Evolutionary conservation across 1,140 invertebrate species (phyloP).

Genomic region (Drosophila busckii): DNA sequence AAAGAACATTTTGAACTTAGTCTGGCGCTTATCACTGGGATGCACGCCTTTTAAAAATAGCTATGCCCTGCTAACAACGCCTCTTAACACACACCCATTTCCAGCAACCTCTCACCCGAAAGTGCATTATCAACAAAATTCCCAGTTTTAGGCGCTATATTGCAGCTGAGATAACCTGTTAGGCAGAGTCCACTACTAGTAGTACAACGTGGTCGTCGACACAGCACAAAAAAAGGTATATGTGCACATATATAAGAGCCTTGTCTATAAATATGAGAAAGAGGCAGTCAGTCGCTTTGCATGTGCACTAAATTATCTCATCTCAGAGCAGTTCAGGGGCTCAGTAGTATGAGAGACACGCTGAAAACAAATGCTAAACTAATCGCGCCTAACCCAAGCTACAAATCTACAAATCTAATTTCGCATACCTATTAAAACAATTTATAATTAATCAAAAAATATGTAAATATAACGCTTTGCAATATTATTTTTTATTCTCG

Average conservation of each 20-base stretch:
- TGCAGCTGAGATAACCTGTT: conserved; percentile 8
- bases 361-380: conserved; percentile 70
- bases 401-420: conserved; percentile 63
- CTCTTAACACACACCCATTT: conserved; percentile 15
- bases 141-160: conserved; percentile 1
- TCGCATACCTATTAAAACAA: conserved; percentile 44
- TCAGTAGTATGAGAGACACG: conserved; percentile 49
- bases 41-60: conserved; percentile 1
- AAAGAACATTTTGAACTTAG: not conserved
- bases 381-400: conserved; percentile 37
- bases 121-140: conserved; percentile 2
- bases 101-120: not conserved
- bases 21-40: not conserved
- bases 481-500: conserved; percentile 3
- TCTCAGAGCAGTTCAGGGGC: conserved; percentile 27
- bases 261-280: conserved; percentile 40
- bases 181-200: conserved; percentile 7
- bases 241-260: conserved; percentile 53
- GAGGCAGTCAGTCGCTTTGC: conserved; percentile 31
- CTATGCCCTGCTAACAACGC: not conserved
- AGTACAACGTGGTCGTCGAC: conserved; percentile 19
- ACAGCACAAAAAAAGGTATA: conserved; percentile 44
- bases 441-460: conserved; percentile 47
- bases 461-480: conserved; percentile 14
- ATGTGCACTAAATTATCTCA: conserved; percentile 51